A percentile compares a stretch with the other conserved stretches of the same genome.
Evolutionary conservation across 2,113 vertebrate species (phyloP).

Genomic region (Ranitomeya imitator): DNA sequence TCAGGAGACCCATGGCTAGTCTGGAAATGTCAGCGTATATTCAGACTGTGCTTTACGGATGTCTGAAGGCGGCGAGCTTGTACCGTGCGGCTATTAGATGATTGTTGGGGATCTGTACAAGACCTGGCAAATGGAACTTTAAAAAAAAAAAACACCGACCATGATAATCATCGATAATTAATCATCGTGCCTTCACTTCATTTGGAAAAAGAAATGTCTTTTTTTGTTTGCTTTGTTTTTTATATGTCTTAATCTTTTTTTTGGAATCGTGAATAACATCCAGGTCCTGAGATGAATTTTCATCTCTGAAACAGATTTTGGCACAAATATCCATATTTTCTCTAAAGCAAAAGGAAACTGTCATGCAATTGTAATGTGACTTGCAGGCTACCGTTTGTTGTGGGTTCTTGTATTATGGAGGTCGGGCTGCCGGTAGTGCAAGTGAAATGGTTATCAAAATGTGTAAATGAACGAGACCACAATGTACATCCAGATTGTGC

Average conservation of each 20-base stretch:
- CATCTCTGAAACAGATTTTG: not conserved
- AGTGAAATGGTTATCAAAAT: not conserved
- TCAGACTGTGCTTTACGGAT: no score
- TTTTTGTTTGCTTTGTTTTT: no score
- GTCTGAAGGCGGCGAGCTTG: no score
- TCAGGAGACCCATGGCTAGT: no score
- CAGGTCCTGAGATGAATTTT: not conserved
- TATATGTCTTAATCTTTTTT: no score
- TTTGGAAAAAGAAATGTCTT: no score
- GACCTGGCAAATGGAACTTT: no score
- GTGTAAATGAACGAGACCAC: not conserved
- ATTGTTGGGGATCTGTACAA: no score
- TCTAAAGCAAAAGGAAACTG: constrained; percentile 35
- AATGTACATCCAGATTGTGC: not conserved
- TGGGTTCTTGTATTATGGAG: constrained; percentile 3
- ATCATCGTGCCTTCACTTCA: not conserved
- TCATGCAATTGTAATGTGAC: constrained; percentile 40
- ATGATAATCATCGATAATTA: not conserved
- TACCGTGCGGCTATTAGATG: no score
- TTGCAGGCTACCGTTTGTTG: not conserved
- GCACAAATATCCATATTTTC: not conserved
- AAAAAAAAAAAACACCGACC: no score
- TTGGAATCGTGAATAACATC: no score
- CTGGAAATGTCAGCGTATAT: no score
- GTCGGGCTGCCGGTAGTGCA: not conserved